Base-by-base conservation (phyloP, 2,888 invertebrate species). In the Nipponacmea schrenckii region DNA sequence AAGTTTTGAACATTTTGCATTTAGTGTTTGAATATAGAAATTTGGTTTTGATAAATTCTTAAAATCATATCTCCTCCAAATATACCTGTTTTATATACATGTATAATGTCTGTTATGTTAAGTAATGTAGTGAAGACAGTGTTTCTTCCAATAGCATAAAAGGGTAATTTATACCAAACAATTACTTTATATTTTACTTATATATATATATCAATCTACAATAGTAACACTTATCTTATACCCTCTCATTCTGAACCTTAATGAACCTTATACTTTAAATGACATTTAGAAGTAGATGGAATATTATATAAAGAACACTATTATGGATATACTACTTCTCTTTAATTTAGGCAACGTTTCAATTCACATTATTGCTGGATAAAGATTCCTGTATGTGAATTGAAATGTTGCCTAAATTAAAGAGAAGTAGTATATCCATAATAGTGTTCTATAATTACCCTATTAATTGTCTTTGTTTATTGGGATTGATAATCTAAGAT, bases 1-100 rank as follows among this genome's bases (percentile, higher is more conserved):
- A 45, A 48, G 46, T 72, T 71, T 78, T 75, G 70, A 73, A 71
- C 69, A 77, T 71, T 78, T 74, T 69, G 69, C 68, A 72, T 72
- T 72, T 72, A 62, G 31, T 62, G 68, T 68, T 72, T 72, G 31
- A 64, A 68, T 31, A 24, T 56, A 67, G 26, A 64, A 24, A 65
- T 64, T 64, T 65, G 50, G 50, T 56, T 64, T 66, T 66, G 64
- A 64, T 56, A 56, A 56, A 56, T 56, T 56, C 56, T 56, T 27
- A 20, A n/a, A 14, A 56, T 67, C 31, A 67, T 50, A 56, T 50
- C 56, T 56, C 44, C 31, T 26, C 67, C 15, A 65, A 65, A 15
- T 64, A 64, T 67, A n/a, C 31, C 24, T 56, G 46, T 67, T 67
- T 26, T 39, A 67, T 39, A 39, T 46, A 44, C 46, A 27, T 46